Base-by-base conservation (phyloP, 2,797 vertebrate species). In the Hypotaenidia okinawae region DNA sequence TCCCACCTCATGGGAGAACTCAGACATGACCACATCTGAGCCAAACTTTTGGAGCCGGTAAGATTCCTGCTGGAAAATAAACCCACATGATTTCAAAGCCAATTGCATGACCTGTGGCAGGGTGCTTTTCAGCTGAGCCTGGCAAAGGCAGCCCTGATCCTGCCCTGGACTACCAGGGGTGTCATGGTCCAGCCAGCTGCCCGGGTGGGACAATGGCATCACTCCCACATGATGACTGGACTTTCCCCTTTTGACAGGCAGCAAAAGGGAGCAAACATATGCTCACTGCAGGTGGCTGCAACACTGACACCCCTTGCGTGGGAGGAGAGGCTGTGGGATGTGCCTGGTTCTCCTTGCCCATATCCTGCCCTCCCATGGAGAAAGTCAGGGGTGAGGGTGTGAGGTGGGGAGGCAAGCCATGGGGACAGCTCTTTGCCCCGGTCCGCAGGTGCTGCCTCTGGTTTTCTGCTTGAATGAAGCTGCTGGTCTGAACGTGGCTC, bases 261-360 rank as follows among this genome's bases (percentile, higher is more conserved):
- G 30, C 62, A 72, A 45, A 86, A 90, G 17, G 32, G 43, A 45
- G 43, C 43, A 41, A 7, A 0, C 0, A 17, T 76, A 7, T 45
- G 43, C 18, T 82, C 55, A 39, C 1, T 1, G 24, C 74, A 64
- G 23, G 69, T 5, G 58, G 81, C 47, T 45, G 80, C 64, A 24
- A 9, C 0, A 3, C 1, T 6, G 70, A 30, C 70, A 41, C 19
- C 39, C 41, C 14, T 33, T 0, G 19, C 0, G 1, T 19, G 84
- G 84, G 52, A 66, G 45, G 11, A 51, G 70, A 87, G 41, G 54
- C 61, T 32, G 58, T 0, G 13, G 79, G 24, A 83, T 0, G 25
- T n/a, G 74, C 43, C 63, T 4, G 2, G n/a, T 64, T 24, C 47
- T 33, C 35, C 13, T 27, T 47, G 63, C 41, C 41, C 0, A 2